A percentile compares a stretch with the other conserved stretches of the same genome.
Conservation (phyloP, 35 echinoderm and acorn worm species). For the Eucidaris tribuloides region DNA sequence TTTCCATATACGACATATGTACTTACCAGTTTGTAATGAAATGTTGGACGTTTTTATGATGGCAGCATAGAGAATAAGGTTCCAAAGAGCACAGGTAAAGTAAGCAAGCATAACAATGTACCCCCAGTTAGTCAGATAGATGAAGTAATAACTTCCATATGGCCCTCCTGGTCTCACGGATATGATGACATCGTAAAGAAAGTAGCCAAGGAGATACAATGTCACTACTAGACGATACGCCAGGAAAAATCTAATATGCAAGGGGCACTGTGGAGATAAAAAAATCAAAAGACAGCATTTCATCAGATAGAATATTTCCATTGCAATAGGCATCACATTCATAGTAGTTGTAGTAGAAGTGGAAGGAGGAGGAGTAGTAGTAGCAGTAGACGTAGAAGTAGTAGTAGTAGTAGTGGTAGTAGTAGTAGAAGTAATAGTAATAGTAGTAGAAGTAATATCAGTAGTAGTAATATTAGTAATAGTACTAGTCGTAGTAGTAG, state of each 20-base stretch:
- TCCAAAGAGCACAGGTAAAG: background rate
- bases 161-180: background rate
- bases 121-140: conserved; percentile 34
- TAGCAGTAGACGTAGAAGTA: too few species aligned
- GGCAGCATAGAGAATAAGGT: background rate
- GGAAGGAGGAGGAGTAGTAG: too few species aligned
- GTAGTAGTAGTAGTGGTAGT: too few species aligned
- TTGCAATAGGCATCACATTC: too few species aligned
- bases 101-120: conserved; percentile 28
- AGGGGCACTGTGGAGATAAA: conserved; percentile 12
- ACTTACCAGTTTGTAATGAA: too few species aligned
- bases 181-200: conserved; percentile 6
- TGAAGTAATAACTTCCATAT: conserved; percentile 4
- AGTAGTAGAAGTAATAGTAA: too few species aligned
- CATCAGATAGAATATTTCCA: too few species aligned
- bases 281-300: background rate
- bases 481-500: too few species aligned
- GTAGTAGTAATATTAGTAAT: too few species aligned
- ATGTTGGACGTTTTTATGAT: background rate
- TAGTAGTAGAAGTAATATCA: too few species aligned
- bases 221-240: conserved; percentile 25
- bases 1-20: too few species aligned
- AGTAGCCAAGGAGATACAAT: conserved; percentile 22
- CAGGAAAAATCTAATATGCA: background rate
- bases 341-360: too few species aligned